Evolutionary conservation across 2,797 vertebrate genomes (phyloP).

Genomic region (Threskiornis aethiopicus): DNA sequence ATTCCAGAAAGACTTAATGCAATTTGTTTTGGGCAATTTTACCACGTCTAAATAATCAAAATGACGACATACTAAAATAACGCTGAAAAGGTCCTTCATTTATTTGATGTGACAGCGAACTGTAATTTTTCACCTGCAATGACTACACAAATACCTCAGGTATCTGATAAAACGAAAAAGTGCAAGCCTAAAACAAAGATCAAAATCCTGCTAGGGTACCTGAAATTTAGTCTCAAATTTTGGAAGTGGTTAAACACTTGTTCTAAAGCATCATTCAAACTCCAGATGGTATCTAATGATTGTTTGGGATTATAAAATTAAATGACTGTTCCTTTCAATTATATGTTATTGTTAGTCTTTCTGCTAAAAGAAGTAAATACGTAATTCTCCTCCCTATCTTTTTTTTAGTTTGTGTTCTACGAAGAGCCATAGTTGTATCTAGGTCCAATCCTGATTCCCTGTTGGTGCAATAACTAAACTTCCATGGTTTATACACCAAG

Average conservation of each 20-base stretch:
- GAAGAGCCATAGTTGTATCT: background rate
- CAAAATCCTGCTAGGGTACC: background rate
- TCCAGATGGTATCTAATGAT: slow-evolving; percentile 1
- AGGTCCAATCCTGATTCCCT: background rate
- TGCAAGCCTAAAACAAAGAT: background rate
- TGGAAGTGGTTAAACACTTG: background rate
- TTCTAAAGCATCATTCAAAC: background rate
- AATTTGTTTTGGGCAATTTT: background rate
- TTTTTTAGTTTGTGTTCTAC: background rate
- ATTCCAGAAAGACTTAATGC: background rate
- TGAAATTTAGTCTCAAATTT: background rate
- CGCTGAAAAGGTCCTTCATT: background rate
- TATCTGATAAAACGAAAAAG: background rate
- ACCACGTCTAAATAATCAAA: background rate
- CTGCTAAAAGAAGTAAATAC: background rate
- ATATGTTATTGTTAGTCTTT: background rate
- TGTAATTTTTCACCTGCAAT: background rate
- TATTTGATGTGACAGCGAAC: background rate
- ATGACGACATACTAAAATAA: background rate
- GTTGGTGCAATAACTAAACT: background rate
- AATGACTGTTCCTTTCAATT: background rate
- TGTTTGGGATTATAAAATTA: background rate
- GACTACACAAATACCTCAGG: background rate
- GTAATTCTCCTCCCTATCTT: background rate
- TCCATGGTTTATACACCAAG: background rate